A percentile compares a stretch with the other conserved stretches of the same genome.
These are phyloP conservation scores for Eira barbara DNA, from an alignment of 2,113 vertebrate genomes.

Conservation along the genomic window DNA sequence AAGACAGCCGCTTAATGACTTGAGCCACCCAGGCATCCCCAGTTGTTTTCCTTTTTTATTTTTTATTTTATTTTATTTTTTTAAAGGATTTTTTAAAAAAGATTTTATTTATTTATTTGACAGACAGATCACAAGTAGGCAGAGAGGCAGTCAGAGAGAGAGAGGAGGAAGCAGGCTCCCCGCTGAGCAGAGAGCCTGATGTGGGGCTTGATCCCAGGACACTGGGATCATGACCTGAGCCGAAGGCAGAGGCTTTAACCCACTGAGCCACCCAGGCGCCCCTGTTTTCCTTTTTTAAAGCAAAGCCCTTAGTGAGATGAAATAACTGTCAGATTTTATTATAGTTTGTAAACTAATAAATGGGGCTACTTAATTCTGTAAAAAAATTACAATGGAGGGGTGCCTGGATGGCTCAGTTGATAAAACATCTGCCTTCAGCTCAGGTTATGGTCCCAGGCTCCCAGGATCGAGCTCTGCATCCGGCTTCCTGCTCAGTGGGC, in stretches of 20 bases:
- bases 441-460: neutral
- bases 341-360: slow-evolving; percentile 52
- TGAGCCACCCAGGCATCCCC: neutral
- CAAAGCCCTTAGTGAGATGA: neutral
- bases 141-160: too few species aligned
- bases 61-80: too few species aligned
- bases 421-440: neutral
- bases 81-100: too few species aligned
- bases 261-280: too few species aligned
- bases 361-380: slow-evolving; percentile 47
- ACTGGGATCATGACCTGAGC: too few species aligned
- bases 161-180: too few species aligned
- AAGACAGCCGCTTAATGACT: neutral
- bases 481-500: neutral
- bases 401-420: neutral
- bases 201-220: too few species aligned
- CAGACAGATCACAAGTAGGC: too few species aligned
- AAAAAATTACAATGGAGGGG: neutral
- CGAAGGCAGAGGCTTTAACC: too few species aligned
- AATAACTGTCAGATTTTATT: slow-evolving; percentile 10
- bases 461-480: neutral
- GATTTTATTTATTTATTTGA: too few species aligned
- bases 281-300: neutral
- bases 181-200: too few species aligned
- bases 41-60: neutral